Percentiles rank a stretch among this genome's conserved stretches.
Conservation (phyloP, 53 echinoderm and acorn worm genomes). For the Zoroaster sp. region DNA sequence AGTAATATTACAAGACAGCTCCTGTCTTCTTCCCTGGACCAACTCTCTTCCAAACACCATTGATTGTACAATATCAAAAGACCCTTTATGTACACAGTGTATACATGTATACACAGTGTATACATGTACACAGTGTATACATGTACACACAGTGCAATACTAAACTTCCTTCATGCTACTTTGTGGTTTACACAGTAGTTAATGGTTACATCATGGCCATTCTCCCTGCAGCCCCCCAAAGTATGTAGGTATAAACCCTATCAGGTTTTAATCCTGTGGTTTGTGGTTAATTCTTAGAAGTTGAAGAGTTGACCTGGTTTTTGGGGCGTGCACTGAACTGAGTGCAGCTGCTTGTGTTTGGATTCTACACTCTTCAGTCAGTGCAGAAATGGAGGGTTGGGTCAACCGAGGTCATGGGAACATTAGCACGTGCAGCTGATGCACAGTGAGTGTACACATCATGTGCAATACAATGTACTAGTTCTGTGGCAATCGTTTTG, state of each 20-base stretch:
- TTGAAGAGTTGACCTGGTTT: not conserved
- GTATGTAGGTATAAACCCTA: not conserved
- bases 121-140: too few relatives aligned
- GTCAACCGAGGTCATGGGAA: not conserved
- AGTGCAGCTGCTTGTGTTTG: not conserved
- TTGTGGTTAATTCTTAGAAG: not conserved
- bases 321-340: constrained; percentile 1
- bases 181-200: too few relatives aligned
- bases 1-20: too few relatives aligned
- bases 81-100: too few relatives aligned
- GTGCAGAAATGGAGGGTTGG: not conserved
- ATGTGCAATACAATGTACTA: not conserved
- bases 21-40: too few relatives aligned
- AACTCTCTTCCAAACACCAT: too few relatives aligned
- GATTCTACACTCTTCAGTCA: not conserved
- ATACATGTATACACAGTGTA: too few relatives aligned
- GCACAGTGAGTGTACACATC: not conserved
- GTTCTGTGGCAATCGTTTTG: not conserved
- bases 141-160: too few relatives aligned
- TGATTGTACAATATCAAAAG: too few relatives aligned
- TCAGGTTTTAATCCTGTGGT: constrained; percentile 15
- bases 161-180: too few relatives aligned
- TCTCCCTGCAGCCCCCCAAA: not conserved
- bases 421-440: not conserved
- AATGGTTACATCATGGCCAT: not conserved